Percentiles rank a stretch among this genome's conserved stretches.
Conservation (phyloP, 2,113 vertebrate species). For the Corythornis vintsioides region DNA sequence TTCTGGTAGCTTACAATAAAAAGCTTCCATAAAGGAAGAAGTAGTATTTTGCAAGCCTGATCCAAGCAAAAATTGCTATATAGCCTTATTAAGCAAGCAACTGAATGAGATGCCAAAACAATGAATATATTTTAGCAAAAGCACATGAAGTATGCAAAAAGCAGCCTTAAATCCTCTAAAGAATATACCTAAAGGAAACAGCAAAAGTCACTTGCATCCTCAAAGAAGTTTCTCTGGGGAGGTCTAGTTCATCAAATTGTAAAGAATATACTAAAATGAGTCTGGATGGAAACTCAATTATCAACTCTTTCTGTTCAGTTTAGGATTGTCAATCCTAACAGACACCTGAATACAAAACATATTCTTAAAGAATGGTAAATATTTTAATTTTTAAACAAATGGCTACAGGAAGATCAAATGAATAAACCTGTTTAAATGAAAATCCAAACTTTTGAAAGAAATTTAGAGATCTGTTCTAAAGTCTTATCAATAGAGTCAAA, state of each 20-base stretch:
- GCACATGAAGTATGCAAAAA: not conserved
- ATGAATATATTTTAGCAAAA: not conserved
- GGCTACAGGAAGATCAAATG: not conserved
- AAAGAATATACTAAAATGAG: not conserved
- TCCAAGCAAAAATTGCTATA: not conserved
- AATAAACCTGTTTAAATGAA: not conserved
- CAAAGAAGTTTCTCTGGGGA: not conserved
- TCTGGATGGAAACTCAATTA: not conserved
- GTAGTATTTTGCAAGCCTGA: not conserved
- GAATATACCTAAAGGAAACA: not conserved
- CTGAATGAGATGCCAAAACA: not conserved
- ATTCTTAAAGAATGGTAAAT: not conserved
- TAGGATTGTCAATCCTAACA: not conserved
- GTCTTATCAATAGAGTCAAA: not conserved
- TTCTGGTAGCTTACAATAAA: not conserved
- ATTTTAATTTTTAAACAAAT: not conserved
- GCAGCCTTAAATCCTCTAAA: not conserved
- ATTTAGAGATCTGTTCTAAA: not conserved
- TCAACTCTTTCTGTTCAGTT: not conserved
- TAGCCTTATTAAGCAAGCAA: not conserved
- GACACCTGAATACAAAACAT: not conserved
- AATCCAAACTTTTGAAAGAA: not conserved
- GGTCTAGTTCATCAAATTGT: not conserved
- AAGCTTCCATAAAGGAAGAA: not conserved
- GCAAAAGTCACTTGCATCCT: not conserved